Evolutionary conservation across 1,140 invertebrate species (phyloP).

Genomic region (Pseudomyrmex concolor): DNA sequence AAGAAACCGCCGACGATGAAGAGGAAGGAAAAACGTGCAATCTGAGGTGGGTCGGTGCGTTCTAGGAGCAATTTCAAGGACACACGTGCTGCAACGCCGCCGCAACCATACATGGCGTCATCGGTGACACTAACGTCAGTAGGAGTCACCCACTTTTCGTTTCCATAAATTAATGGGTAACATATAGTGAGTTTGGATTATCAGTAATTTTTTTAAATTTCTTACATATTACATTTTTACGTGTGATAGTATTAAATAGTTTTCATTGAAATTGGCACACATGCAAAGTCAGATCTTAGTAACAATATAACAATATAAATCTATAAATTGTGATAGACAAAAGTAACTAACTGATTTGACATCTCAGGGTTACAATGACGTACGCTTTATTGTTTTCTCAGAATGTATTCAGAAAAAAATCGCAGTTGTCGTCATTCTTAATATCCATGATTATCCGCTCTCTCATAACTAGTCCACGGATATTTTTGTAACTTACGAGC

Average conservation of each 20-base stretch:
- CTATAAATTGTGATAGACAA: neutral
- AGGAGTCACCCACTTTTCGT: slow-evolving; percentile 70
- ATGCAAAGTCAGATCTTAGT: neutral
- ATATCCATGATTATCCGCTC: neutral
- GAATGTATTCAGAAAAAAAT: slow-evolving; percentile 10
- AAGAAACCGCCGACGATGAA: slow-evolving; percentile 7
- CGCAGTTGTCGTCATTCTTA: slow-evolving; percentile 1
- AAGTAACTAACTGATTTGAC: neutral
- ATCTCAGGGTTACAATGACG: neutral
- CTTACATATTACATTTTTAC: neutral
- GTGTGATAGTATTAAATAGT: neutral
- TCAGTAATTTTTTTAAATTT: neutral
- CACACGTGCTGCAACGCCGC: slow-evolving; percentile 68
- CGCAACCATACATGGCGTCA: slow-evolving; percentile 76
- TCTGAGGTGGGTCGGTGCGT: slow-evolving; percentile 54
- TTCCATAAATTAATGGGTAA: slow-evolving; percentile 34
- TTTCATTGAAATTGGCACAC: neutral
- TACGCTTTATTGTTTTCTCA: neutral
- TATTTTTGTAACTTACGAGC: slow-evolving; percentile 32
- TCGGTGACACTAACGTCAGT: slow-evolving; percentile 58
- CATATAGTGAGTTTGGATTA: slow-evolving; percentile 14
- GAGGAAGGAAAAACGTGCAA: slow-evolving; percentile 47
- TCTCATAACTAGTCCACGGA: slow-evolving; percentile 14
- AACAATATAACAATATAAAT: neutral
- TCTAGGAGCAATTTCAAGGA: slow-evolving; percentile 70